Evolutionary conservation across 2,113 vertebrate species (phyloP).

Genomic region (Rhagologus leucostigma): DNA sequence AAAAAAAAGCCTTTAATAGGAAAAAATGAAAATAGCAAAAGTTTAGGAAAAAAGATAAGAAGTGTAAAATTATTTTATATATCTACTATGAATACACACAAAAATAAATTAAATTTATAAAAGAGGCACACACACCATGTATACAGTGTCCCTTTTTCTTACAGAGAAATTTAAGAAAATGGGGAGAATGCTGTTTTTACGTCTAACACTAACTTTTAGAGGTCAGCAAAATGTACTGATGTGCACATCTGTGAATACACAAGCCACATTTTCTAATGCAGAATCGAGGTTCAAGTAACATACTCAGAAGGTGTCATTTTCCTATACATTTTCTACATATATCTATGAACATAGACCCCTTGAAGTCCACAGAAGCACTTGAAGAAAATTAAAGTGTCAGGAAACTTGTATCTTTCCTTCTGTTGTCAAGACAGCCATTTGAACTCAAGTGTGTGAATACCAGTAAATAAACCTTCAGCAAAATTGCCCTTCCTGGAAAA

Average conservation of each 20-base stretch:
- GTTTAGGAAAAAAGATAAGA: fast-evolving
- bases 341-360: background rate
- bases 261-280: background rate
- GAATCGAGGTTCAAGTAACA: background rate
- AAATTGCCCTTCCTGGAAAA: background rate
- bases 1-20: background rate
- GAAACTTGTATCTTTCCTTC: background rate
- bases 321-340: background rate
- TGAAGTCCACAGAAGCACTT: background rate
- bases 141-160: background rate
- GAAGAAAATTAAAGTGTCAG: background rate
- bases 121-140: fast-evolving
- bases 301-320: background rate
- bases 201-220: background rate
- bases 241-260: background rate
- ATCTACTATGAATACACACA: background rate
- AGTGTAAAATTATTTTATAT: background rate
- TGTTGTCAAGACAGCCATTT: background rate
- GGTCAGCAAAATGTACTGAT: background rate
- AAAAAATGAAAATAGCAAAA: background rate
- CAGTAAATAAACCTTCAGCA: background rate
- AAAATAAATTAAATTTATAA: background rate
- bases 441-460: background rate
- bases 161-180: background rate
- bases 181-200: background rate